Percentiles rank a stretch among this genome's conserved stretches.
These are phyloP conservation scores for Gymnothorax reevesii DNA, from an alignment of 2,797 vertebrate species.

Conservation along the genomic window DNA sequence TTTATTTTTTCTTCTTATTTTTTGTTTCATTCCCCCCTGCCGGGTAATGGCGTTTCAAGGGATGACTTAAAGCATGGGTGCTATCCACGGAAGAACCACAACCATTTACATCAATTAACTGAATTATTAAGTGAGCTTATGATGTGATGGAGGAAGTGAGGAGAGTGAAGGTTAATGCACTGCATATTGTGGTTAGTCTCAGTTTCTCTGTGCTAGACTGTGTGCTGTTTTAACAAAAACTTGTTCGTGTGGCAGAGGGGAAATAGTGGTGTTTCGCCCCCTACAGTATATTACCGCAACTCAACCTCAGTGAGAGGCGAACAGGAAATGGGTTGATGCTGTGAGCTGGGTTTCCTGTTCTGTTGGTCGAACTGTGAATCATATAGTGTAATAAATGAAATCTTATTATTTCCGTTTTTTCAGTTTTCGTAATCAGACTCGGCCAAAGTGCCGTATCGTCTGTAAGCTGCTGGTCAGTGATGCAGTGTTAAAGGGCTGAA, in stretches of 20 bases:
- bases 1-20: conserved; percentile 18
- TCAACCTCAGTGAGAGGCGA: neutral
- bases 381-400: neutral
- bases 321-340: neutral
- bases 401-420: neutral
- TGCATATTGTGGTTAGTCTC: neutral
- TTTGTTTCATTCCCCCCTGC: neutral
- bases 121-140: neutral
- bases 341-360: neutral
- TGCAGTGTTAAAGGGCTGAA: too few relatives aligned
- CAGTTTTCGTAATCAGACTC: too few relatives aligned
- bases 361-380: neutral
- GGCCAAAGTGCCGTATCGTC: too few relatives aligned
- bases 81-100: neutral
- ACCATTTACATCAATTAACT: neutral
- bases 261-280: neutral
- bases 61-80: neutral
- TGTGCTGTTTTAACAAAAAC: neutral
- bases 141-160: neutral
- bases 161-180: neutral
- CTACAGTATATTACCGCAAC: neutral
- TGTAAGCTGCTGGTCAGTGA: too few relatives aligned
- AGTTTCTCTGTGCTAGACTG: neutral
- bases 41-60: neutral
- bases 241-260: neutral